phyloP scores from a whole-genome alignment of 2,113 vertebrate genomes.

The Pygathrix nemaeus region DNA sequence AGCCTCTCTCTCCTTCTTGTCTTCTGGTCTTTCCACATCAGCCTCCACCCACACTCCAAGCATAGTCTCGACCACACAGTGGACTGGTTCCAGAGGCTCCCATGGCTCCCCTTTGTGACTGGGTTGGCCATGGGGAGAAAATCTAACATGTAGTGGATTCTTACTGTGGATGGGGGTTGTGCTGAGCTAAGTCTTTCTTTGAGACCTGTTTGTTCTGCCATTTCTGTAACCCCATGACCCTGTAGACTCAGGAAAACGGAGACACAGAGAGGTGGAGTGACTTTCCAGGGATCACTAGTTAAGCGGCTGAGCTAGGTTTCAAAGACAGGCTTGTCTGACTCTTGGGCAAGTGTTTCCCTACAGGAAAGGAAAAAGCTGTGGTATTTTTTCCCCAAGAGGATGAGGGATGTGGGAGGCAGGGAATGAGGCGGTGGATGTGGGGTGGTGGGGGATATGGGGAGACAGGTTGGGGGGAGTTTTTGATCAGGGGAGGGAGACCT shows the following conservation, averaged over 20 bases:
- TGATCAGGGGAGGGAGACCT: neutral
- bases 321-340: neutral
- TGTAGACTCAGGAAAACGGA: neutral
- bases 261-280: neutral
- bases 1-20: neutral
- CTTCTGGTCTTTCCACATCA: neutral
- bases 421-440: neutral
- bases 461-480: neutral
- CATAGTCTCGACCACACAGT: neutral
- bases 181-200: neutral
- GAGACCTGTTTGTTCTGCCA: neutral
- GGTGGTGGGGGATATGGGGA: neutral
- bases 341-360: neutral
- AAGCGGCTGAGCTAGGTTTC: neutral
- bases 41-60: neutral
- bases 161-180: neutral
- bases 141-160: neutral
- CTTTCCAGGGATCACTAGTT: neutral
- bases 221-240: neutral
- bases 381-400: neutral
- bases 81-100: neutral
- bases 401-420: neutral
- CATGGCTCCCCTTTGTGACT: neutral
- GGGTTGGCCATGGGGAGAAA: neutral
- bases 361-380: neutral